Base-by-base conservation (phyloP, 1,140 invertebrate genomes). In the Drosophila littoralis region DNA sequence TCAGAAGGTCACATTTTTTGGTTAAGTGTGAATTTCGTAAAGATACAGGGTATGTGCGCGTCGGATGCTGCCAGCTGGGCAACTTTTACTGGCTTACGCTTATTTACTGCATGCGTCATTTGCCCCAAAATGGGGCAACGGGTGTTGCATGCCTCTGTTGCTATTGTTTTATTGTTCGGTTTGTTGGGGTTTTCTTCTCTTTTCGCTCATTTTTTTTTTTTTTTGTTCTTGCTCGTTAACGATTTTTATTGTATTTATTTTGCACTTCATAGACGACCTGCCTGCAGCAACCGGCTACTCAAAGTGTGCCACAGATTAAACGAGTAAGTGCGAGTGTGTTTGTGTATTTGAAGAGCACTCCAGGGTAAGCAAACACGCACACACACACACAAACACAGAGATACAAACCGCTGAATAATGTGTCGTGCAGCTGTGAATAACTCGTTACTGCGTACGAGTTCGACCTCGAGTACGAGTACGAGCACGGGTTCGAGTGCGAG, bases 221-320 rank as follows among this genome's bases (percentile, higher is more conserved):
- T 28, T 32, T 28, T 32, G 12, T 12, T 70, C 45, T 51, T 22
- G 48, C 33, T 68, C 50, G 48, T 76, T 79, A 36, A 48, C 51
- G 60, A 68, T 74, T 77, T 77, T 81, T 81, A 81, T 81, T 79
- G 65, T 81, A 77, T 81, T 81, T 81, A 74, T 77, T 77, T 81
- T 77, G 64, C 79, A 68, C 79, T 81, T 77, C 69, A 81, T 79
- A 61, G 73, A 54, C 38, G 54, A 55, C 17, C 59, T 45, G 67
- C 50, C 38, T 32, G 48, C 5, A 51, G 35, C 65, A 51, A 58
- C 17, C n/a, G 55, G 55, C 55, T 54, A 54, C 50, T 55, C 58
- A 54, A 50, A 22, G 63, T 32, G 50, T 65, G 48, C 48, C 33
- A 35, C 42, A 15, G 57, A 43, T 32, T 17, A 36, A 36, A 36